Evolutionary conservation across 2,797 vertebrate genomes (phyloP).

Genomic region (Poeciliopsis turneri): DNA sequence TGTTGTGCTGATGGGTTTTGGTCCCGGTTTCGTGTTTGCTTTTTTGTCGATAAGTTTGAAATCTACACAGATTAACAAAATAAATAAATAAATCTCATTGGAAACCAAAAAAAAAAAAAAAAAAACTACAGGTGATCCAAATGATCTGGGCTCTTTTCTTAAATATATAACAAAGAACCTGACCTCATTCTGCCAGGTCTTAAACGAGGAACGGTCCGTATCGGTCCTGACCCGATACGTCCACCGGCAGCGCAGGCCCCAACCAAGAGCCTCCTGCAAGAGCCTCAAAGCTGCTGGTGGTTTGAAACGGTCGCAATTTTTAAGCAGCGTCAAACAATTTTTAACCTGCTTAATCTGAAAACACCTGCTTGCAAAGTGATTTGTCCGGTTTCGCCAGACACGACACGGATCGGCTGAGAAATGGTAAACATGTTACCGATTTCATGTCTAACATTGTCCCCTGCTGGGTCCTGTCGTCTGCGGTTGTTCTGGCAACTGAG

Average conservation of each 20-base stretch:
- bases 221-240: neutral
- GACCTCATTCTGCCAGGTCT: neutral
- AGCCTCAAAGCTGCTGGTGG: neutral
- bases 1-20: neutral
- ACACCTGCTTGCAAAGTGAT: neutral
- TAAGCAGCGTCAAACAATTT: neutral
- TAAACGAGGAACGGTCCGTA: neutral
- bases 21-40: neutral
- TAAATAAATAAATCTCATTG: neutral
- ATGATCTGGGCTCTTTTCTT: neutral
- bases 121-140: neutral
- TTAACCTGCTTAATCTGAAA: neutral
- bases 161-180: neutral
- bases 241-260: neutral
- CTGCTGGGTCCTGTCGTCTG: neutral
- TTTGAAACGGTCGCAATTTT: neutral
- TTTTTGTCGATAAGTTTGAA: neutral
- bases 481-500: neutral
- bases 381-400: neutral
- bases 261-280: too few relatives aligned
- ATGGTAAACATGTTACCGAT: neutral
- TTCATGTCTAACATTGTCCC: neutral
- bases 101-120: too few relatives aligned
- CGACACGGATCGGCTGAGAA: neutral
- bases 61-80: neutral